Percentiles rank a stretch among this genome's conserved stretches.
Conservation (phyloP, 2,797 vertebrate species). For the Centroberyx gerrardi region DNA sequence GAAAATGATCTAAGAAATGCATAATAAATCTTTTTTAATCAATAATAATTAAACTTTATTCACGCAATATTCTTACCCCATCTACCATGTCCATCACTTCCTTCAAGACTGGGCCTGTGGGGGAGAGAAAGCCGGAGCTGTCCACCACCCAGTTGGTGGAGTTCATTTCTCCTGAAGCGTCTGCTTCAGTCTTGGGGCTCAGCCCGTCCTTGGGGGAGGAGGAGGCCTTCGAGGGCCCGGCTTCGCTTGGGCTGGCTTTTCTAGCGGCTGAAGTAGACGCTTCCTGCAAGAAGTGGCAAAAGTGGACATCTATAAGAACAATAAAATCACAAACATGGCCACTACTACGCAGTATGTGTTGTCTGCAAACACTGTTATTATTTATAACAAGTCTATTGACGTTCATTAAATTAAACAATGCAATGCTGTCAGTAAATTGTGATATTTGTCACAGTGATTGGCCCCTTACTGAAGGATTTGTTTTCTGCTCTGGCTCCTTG, state of each 20-base stretch:
- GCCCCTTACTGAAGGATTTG: constrained; percentile 59
- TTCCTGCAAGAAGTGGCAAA: constrained; percentile 57
- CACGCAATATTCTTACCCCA: constrained; percentile 83
- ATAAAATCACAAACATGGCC: not conserved
- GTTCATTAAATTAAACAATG: not conserved
- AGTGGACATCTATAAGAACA: not conserved
- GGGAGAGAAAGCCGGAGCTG: constrained; percentile 90
- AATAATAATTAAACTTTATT: too few species aligned
- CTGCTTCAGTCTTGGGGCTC: constrained; percentile 70
- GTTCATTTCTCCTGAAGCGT: constrained; percentile 69
- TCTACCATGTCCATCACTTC: constrained; percentile 97
- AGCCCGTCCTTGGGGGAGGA: constrained; percentile 68
- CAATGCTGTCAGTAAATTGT: not conserved
- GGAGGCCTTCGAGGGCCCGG: constrained; percentile 25
- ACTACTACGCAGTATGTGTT: not conserved
- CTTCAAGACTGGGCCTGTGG: constrained; percentile 86
- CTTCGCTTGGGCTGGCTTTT: constrained; percentile 40
- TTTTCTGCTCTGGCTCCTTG: constrained; percentile 55
- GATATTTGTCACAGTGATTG: accelerated
- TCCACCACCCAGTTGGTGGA: constrained; percentile 92
- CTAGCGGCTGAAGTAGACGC: not conserved
- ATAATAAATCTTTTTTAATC: too few species aligned
- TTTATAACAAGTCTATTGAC: not conserved
- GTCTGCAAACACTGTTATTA: not conserved
- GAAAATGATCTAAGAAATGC: too few species aligned